Evolutionary conservation across 2,113 vertebrate genomes (phyloP).

Genomic region (Gavia stellata): DNA sequence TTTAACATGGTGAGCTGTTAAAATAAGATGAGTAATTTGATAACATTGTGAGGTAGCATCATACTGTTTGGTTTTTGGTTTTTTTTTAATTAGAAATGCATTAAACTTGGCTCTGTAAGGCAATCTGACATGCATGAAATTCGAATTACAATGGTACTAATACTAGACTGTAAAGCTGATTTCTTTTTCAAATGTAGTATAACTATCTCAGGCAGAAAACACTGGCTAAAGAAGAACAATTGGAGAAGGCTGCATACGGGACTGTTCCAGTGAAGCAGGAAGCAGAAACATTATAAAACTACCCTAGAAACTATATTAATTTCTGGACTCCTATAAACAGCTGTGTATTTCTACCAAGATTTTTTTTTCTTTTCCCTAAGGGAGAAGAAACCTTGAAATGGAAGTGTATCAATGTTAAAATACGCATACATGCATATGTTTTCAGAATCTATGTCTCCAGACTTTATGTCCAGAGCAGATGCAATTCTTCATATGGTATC

Average conservation of each 20-base stretch:
- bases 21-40: conserved; percentile 42
- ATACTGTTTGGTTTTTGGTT: not conserved
- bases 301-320: not conserved
- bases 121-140: conserved; percentile 1
- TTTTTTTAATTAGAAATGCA: conserved; percentile 37
- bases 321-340: not conserved
- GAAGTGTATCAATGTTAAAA: not conserved
- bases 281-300: not conserved
- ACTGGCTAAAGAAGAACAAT: not conserved
- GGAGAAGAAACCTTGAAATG: not conserved
- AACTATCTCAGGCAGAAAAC: conserved; percentile 23
- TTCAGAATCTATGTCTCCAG: not conserved
- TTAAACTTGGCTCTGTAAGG: conserved; percentile 27
- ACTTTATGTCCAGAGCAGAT: not conserved
- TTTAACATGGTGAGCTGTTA: conserved; percentile 86
- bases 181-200: conserved; percentile 29
- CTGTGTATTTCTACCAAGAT: not conserved
- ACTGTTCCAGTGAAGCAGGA: not conserved
- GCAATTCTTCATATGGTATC: not conserved
- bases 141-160: not conserved
- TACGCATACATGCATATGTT: not conserved
- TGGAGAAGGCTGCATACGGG: not conserved
- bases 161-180: conserved; percentile 10
- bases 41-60: not conserved
- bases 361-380: not conserved